phyloP scores from a whole-genome alignment of 2,888 invertebrate genomes.

The Rapana venosa region DNA sequence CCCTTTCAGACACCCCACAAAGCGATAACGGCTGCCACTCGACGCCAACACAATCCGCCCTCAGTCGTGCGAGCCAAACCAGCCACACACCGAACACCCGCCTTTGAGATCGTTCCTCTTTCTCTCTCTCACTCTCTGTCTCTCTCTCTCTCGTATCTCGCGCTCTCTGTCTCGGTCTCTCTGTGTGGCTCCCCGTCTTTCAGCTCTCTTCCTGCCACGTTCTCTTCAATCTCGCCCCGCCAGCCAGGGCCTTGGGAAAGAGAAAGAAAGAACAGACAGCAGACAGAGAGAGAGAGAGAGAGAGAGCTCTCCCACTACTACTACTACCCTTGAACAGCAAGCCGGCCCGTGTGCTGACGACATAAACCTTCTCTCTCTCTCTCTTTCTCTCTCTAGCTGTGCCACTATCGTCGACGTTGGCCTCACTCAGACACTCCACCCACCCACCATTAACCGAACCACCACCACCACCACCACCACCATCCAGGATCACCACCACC shows the following conservation, averaged over 20 bases:
- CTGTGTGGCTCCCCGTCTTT: neutral
- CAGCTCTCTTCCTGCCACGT: neutral
- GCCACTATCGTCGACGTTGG: neutral
- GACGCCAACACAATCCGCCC: slow-evolving; percentile 20
- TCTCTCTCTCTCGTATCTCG: neutral
- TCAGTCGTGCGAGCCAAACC: slow-evolving; percentile 22
- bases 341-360: neutral
- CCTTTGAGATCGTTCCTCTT: neutral
- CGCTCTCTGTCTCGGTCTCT: neutral
- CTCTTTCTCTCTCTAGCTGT: neutral
- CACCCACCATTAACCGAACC: slow-evolving; percentile 3
- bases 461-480: neutral
- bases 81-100: slow-evolving; percentile 17
- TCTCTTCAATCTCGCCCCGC: slow-evolving; percentile 14
- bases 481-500: neutral
- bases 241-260: neutral
- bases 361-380: neutral
- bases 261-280: neutral
- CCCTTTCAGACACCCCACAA: slow-evolving; percentile 3
- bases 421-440: neutral
- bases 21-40: slow-evolving; percentile 17
- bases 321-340: neutral
- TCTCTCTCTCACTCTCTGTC: neutral
- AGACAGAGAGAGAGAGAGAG: slow-evolving; percentile 4
- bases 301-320: neutral